phyloP scores from a whole-genome alignment of 30 jellyfish, hydroid and myxozoan species.

The Pseudorhiza aurosa region DNA sequence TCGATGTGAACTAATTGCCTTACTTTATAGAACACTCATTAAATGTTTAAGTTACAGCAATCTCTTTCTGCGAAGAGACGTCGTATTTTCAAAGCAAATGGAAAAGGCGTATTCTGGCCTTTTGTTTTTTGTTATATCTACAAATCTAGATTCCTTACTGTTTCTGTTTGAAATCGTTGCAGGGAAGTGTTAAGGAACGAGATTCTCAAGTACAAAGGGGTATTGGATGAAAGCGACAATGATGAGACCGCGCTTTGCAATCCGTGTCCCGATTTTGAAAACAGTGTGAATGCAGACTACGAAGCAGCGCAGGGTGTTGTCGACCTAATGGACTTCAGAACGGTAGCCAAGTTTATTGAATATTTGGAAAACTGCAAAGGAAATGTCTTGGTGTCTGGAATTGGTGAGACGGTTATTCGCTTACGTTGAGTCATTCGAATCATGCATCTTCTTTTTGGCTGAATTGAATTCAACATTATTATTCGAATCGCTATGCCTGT shows the following conservation, averaged over 20 bases:
- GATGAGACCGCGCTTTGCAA: constrained; percentile 21
- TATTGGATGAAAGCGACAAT: constrained; percentile 19
- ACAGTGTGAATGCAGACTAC: constrained; percentile 68
- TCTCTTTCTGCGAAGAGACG: too few species aligned
- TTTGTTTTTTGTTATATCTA: too few species aligned
- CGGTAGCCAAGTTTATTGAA: constrained; percentile 59
- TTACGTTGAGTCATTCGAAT: background rate
- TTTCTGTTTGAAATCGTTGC: too few species aligned
- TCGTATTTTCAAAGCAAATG: too few species aligned
- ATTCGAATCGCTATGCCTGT: too few species aligned
- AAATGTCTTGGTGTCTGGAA: constrained; percentile 77
- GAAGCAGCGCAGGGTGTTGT: constrained; percentile 68
- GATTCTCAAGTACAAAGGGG: constrained; percentile 42
- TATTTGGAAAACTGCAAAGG: constrained; percentile 66
- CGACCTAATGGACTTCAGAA: constrained; percentile 51
- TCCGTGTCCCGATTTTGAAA: constrained; percentile 71
- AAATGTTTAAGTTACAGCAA: too few species aligned
- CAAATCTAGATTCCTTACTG: too few species aligned
- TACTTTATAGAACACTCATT: too few species aligned
- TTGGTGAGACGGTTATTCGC: constrained; percentile 50
- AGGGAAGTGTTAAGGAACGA: constrained; percentile 58
- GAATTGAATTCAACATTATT: too few species aligned
- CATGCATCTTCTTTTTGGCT: too few species aligned
- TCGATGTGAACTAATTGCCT: too few species aligned
- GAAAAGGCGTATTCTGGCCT: background rate